These are phyloP conservation scores for Barnardius zonarius DNA, from an alignment of 2,113 vertebrate genomes.

Conservation along the genomic window DNA sequence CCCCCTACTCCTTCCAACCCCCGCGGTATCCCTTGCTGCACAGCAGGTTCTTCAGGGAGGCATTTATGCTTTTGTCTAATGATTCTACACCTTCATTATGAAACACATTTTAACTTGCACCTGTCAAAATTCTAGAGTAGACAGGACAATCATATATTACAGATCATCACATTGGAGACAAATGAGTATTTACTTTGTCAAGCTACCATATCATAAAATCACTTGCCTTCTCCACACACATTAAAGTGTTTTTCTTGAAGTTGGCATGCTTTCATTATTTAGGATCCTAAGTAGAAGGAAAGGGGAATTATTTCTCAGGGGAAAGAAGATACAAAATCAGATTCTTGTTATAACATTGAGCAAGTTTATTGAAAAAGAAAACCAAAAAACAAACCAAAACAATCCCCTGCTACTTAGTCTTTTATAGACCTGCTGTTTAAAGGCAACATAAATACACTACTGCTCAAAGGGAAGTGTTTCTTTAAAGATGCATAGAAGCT, in stretches of 20 bases:
- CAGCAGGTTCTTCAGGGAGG: neutral
- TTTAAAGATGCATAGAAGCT: neutral
- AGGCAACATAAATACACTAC: neutral
- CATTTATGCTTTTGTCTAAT: neutral
- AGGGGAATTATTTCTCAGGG: neutral
- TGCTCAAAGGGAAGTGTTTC: neutral
- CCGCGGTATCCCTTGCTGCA: neutral
- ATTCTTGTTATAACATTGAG: rapidly evolving
- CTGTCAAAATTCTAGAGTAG: neutral
- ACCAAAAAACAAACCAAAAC: neutral
- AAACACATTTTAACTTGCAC: neutral
- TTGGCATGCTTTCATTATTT: neutral
- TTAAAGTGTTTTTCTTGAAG: neutral
- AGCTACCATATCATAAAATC: neutral
- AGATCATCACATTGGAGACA: neutral
- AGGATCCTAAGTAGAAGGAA: neutral
- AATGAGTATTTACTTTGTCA: neutral
- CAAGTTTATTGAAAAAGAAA: neutral
- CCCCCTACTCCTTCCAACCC: rapidly evolving
- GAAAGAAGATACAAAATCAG: neutral
- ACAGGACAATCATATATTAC: neutral
- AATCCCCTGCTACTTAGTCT: neutral
- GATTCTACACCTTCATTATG: neutral
- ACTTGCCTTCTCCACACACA: neutral
- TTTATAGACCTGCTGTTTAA: neutral